Evolutionary conservation across 2,888 invertebrate species (phyloP).

Genomic region (Salpingus planirostris): DNA sequence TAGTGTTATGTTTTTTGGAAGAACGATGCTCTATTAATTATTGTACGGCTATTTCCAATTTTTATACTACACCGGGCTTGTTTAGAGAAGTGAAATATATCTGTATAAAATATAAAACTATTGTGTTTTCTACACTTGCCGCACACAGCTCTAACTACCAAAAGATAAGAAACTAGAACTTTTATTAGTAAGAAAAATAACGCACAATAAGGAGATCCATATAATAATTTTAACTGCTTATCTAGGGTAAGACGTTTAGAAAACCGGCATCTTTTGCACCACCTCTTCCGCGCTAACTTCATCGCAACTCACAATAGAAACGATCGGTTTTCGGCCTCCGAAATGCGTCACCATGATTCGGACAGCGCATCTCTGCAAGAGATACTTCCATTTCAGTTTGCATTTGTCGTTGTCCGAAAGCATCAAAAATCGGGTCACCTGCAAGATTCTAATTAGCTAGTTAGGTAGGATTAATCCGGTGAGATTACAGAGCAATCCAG

Average conservation of each 20-base stretch:
- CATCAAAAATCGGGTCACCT: slow-evolving; percentile 47
- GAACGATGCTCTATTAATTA: slow-evolving; percentile 25
- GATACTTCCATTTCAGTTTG: slow-evolving; percentile 53
- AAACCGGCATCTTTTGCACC: slow-evolving; percentile 35
- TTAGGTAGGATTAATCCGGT: neutral
- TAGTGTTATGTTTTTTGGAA: too few species aligned
- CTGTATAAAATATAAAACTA: slow-evolving; percentile 8
- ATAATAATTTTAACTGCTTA: too few species aligned
- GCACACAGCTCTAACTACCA: too few species aligned
- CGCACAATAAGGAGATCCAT: too few species aligned
- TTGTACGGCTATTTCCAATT: slow-evolving; percentile 32
- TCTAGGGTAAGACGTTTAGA: too few species aligned
- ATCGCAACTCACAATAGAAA: slow-evolving; percentile 35
- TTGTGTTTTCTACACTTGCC: too few species aligned
- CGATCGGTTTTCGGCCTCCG: slow-evolving; percentile 28
- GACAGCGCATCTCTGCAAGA: slow-evolving; percentile 55
- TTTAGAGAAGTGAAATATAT: slow-evolving; percentile 26
- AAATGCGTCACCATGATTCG: slow-evolving; percentile 42
- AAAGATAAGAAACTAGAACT: too few species aligned
- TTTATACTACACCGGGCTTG: slow-evolving; percentile 34
- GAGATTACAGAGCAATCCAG: slow-evolving; percentile 48
- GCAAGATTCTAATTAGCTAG: slow-evolving; percentile 13
- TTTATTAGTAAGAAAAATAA: too few species aligned
- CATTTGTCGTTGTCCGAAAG: slow-evolving; percentile 47
- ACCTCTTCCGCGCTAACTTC: slow-evolving; percentile 32